Conservation (phyloP, 2,113 vertebrate genomes). For the Bolborhynchus lineola region DNA sequence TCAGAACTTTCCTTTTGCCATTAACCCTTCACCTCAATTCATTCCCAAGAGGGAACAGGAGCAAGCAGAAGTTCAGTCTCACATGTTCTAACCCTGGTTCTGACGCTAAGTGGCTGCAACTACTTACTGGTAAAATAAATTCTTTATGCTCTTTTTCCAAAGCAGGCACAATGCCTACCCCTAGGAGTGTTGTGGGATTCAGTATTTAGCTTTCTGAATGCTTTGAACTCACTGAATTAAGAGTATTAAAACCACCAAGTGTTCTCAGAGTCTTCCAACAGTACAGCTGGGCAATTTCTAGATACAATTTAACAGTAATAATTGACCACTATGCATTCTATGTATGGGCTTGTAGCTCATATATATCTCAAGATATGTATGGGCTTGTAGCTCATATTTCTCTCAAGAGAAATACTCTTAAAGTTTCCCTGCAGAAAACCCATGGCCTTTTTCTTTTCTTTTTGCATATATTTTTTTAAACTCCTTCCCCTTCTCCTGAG, state of each 20-base stretch:
- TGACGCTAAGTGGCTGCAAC: not conserved
- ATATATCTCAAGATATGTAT: no score
- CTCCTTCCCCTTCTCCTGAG: not conserved
- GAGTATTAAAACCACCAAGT: not conserved
- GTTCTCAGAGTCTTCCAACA: not conserved
- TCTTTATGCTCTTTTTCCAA: conserved; percentile 9
- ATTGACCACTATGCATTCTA: not conserved
- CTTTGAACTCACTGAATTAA: conserved; percentile 10
- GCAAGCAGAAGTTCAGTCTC: not conserved
- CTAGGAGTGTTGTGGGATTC: not conserved
- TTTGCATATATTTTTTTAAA: not conserved
- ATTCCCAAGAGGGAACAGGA: not conserved
- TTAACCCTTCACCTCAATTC: not conserved
- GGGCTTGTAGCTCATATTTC: no score
- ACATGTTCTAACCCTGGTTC: conserved; percentile 23
- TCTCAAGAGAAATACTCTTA: not conserved
- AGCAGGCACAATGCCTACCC: not conserved
- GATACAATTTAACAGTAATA: not conserved
- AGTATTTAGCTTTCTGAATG: not conserved
- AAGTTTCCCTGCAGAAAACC: not conserved
- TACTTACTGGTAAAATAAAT: conserved; percentile 1
- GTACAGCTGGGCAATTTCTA: not conserved
- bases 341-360: not conserved
- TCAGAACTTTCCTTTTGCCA: not conserved
- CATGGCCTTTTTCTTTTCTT: not conserved